These are phyloP conservation scores for Cancer borealis DNA, from an alignment of 2,888 invertebrate genomes.

Conservation along the genomic window DNA sequence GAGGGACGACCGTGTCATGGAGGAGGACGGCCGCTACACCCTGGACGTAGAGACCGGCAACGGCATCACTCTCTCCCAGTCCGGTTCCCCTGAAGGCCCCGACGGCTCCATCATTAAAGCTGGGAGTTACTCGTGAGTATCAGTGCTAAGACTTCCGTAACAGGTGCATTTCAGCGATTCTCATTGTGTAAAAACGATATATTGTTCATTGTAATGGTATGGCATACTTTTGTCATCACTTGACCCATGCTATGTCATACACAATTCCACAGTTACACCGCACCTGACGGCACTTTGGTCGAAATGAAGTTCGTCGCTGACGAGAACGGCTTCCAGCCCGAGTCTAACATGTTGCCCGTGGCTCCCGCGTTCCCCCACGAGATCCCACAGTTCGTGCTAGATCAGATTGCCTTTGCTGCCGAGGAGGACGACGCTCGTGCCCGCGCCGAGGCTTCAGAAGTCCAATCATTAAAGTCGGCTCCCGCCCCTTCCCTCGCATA, in stretches of 20 bases:
- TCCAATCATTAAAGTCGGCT: background rate
- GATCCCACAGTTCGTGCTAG: slow-evolving; percentile 66
- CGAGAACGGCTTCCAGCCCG: slow-evolving; percentile 71
- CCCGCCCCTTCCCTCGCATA: slow-evolving; percentile 43
- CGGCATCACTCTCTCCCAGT: slow-evolving; percentile 65
- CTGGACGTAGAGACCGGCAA: slow-evolving; percentile 73
- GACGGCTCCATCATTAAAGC: slow-evolving; percentile 56
- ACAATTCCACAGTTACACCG: slow-evolving; percentile 60
- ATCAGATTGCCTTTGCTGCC: slow-evolving; percentile 70
- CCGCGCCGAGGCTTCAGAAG: slow-evolving; percentile 52
- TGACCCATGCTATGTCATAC: background rate
- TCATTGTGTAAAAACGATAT: too few relatives aligned
- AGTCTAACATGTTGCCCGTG: slow-evolving; percentile 61
- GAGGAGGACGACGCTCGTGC: slow-evolving; percentile 60
- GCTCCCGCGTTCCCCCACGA: slow-evolving; percentile 67
- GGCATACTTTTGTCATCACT: background rate
- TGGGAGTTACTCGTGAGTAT: slow-evolving; percentile 65
- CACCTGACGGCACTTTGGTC: slow-evolving; percentile 67
- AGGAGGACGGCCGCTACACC: slow-evolving; percentile 73
- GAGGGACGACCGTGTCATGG: slow-evolving; percentile 71
- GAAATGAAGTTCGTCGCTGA: slow-evolving; percentile 68
- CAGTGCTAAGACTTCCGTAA: too few relatives aligned
- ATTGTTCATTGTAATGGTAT: background rate
- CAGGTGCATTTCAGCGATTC: too few relatives aligned
- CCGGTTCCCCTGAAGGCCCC: slow-evolving; percentile 59